phyloP scores from a whole-genome alignment of 2,113 vertebrate genomes.

The Indri indri region DNA sequence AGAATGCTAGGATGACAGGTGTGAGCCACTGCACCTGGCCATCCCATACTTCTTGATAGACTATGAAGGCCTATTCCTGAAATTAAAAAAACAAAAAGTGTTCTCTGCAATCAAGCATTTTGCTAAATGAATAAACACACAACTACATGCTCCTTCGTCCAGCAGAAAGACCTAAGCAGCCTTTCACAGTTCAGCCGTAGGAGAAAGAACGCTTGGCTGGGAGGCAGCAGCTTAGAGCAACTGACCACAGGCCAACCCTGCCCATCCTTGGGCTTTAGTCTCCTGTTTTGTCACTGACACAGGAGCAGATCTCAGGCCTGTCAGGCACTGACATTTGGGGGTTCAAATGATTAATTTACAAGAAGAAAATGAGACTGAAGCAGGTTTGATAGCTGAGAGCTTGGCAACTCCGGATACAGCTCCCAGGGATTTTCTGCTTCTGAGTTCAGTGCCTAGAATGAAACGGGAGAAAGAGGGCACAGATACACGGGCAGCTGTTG shows the following conservation, averaged over 20 bases:
- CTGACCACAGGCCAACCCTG: neutral
- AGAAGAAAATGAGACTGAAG: constrained; percentile 32
- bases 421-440: neutral
- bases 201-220: neutral
- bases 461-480: neutral
- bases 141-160: neutral
- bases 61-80: neutral
- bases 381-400: neutral
- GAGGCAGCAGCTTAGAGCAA: neutral
- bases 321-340: neutral
- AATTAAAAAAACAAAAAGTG: neutral
- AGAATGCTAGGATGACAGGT: too few relatives aligned
- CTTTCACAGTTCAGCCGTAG: neutral
- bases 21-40: neutral
- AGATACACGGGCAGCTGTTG: neutral
- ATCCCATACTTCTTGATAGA: neutral
- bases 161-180: neutral
- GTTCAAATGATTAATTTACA: neutral
- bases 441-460: neutral
- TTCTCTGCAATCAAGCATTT: neutral
- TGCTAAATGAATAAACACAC: neutral
- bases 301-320: neutral
- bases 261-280: neutral
- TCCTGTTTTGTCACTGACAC: neutral
- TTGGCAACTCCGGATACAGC: neutral